A percentile compares a stretch with the other conserved stretches of the same genome.
These are phyloP conservation scores for Nemotelus nigrinus DNA, from an alignment of 2,888 invertebrate genomes.

Conservation along the genomic window DNA sequence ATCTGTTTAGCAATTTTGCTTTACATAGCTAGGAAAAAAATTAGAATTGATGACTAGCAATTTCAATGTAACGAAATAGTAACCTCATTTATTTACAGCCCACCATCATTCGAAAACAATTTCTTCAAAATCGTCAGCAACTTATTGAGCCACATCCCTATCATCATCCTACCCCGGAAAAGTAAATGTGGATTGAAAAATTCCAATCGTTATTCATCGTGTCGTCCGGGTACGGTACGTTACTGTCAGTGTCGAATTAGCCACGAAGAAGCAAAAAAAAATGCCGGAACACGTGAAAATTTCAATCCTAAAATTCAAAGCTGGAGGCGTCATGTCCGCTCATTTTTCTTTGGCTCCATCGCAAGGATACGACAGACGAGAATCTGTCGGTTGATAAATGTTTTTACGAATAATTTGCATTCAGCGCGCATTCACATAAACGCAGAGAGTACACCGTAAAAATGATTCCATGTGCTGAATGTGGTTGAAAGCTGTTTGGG, in stretches of 20 bases:
- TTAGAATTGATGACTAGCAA: background rate
- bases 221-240: background rate
- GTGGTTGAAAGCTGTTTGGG: background rate
- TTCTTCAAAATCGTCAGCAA: no score
- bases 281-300: constrained; percentile 18
- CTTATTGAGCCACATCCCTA: background rate
- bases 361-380: background rate
- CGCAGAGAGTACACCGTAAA: constrained; percentile 44
- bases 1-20: no score
- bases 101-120: no score
- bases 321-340: constrained; percentile 13
- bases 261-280: constrained; percentile 3
- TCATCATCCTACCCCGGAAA: background rate
- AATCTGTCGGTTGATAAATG: constrained; percentile 43
- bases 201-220: constrained; percentile 9
- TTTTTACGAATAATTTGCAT: constrained; percentile 49
- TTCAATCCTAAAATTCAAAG: constrained; percentile 17
- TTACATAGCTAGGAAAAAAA: no score
- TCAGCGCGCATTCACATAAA: constrained; percentile 46
- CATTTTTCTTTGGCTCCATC: constrained; percentile 28
- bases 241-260: background rate
- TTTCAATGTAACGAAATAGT: no score
- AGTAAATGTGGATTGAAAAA: constrained; percentile 13
- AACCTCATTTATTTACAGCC: no score
- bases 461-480: constrained; percentile 39